Percentiles rank a stretch among this genome's conserved stretches.
Conservation (phyloP, 1,140 invertebrate genomes). For the Calephelis nemesis region DNA sequence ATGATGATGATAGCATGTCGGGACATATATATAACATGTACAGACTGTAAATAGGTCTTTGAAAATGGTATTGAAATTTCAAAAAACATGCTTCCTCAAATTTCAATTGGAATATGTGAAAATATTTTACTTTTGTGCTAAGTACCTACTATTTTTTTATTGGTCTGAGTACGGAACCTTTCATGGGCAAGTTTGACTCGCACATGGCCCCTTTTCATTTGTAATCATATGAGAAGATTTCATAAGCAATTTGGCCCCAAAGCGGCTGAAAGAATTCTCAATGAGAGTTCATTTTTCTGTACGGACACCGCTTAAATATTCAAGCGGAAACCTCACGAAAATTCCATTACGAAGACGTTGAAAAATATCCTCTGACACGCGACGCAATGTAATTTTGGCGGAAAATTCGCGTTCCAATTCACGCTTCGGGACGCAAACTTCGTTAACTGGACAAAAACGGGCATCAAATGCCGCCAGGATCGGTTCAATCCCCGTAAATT, state of each 20-base stretch:
- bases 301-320: not conserved
- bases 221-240: too few relatives aligned
- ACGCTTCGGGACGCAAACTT: not conserved
- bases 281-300: not conserved
- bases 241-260: not conserved
- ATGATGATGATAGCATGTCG: too few relatives aligned
- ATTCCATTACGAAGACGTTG: conserved; percentile 4
- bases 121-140: too few relatives aligned
- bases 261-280: not conserved
- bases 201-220: too few relatives aligned
- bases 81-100: too few relatives aligned
- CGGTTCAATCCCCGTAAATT: not conserved
- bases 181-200: too few relatives aligned
- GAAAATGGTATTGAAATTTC: too few relatives aligned
- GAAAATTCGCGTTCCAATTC: conserved; percentile 5
- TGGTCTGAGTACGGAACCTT: too few relatives aligned
- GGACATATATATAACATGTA: too few relatives aligned
- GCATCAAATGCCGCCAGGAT: not conserved
- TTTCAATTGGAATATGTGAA: too few relatives aligned
- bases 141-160: too few relatives aligned
- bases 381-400: conserved; percentile 4
- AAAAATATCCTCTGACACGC: conserved; percentile 2
- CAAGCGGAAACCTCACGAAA: not conserved
- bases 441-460: not conserved
- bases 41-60: too few relatives aligned